These are phyloP conservation scores for Scaptomyza pallida DNA, from an alignment of 1,140 invertebrate genomes.

Conservation along the genomic window DNA sequence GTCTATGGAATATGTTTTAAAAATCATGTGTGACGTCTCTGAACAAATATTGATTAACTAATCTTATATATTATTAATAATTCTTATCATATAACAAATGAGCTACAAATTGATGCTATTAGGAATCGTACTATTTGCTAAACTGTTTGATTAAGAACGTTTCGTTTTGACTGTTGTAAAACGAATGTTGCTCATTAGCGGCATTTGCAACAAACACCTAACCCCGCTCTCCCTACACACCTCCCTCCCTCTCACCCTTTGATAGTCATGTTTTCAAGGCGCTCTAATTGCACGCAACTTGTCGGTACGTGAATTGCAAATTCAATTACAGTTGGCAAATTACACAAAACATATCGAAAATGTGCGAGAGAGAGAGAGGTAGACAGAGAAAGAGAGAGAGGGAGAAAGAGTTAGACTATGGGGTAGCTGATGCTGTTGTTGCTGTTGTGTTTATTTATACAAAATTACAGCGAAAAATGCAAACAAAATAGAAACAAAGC, in stretches of 20 bases:
- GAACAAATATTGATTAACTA: background rate
- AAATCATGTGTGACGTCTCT: background rate
- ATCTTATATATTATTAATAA: background rate
- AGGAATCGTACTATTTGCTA: background rate
- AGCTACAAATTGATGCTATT: too few species aligned
- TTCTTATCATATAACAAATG: slow-evolving; percentile 2
- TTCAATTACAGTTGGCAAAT: slow-evolving; percentile 49
- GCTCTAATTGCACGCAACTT: slow-evolving; percentile 45
- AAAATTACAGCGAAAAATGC: slow-evolving; percentile 65
- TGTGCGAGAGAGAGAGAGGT: background rate
- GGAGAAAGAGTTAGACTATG: too few species aligned
- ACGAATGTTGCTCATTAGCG: slow-evolving; percentile 25
- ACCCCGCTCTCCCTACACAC: background rate
- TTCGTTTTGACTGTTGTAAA: background rate
- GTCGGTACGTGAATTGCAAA: slow-evolving; percentile 51
- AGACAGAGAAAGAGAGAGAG: background rate
- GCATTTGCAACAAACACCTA: background rate
- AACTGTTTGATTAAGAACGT: background rate
- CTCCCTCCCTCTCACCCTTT: background rate
- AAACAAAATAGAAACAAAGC: slow-evolving; percentile 43
- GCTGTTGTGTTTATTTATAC: slow-evolving; percentile 70
- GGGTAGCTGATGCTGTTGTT: background rate
- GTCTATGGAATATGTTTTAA: background rate
- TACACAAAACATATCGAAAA: slow-evolving; percentile 43
- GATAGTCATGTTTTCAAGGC: slow-evolving; percentile 40